phyloP scores from a whole-genome alignment of 2,797 vertebrate genomes.

The Hoplostethus atlanticus region DNA sequence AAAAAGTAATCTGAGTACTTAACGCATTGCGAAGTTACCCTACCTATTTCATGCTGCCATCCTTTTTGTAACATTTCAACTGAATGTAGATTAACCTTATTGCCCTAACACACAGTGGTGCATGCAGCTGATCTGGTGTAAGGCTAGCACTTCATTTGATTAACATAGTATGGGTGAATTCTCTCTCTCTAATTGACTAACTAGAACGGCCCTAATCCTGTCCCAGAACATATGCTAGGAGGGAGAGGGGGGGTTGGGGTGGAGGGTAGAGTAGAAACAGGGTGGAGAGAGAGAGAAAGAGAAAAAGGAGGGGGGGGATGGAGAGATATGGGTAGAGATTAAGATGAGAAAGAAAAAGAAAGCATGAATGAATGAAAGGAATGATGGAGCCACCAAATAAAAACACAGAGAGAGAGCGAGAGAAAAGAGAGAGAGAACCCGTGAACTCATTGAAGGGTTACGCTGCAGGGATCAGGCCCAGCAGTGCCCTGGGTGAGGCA shows the following conservation, averaged over 20 bases:
- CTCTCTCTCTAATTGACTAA: slow-evolving; percentile 58
- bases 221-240: slow-evolving; percentile 56
- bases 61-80: too few species aligned
- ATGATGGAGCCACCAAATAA: slow-evolving; percentile 48
- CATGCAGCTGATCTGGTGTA: not conserved
- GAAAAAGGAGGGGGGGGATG: slow-evolving; percentile 7
- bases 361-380: slow-evolving; percentile 13
- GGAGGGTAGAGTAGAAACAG: not conserved
- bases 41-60: not conserved
- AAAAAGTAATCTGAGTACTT: too few species aligned
- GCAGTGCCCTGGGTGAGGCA: slow-evolving; percentile 65
- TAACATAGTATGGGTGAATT: not conserved
- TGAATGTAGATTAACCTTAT: not conserved
- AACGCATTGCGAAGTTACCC: too few species aligned
- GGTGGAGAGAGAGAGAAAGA: not conserved
- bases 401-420: slow-evolving; percentile 10
- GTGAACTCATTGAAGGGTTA: slow-evolving; percentile 79
- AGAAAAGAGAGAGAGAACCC: slow-evolving; percentile 23
- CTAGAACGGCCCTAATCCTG: slow-evolving; percentile 69
- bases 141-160: not conserved
- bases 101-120: not conserved
- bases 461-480: slow-evolving; percentile 64
- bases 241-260: slow-evolving; percentile 19
- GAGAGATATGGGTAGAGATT: slow-evolving; percentile 1
- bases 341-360: not conserved